Conservation (phyloP, 2,113 vertebrate species). For the Heterochromis multidens region DNA sequence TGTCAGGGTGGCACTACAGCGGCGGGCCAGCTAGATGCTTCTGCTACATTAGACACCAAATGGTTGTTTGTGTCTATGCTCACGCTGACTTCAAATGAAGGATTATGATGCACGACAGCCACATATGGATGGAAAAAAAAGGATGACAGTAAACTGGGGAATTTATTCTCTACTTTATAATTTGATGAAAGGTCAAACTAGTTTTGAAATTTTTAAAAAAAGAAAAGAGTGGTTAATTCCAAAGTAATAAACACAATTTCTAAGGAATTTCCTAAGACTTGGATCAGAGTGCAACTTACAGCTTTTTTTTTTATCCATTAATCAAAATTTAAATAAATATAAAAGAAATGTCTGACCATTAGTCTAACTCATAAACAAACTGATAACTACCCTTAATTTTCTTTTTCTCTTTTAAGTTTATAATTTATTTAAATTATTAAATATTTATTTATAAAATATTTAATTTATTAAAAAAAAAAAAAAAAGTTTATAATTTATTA, state of each 20-base stretch:
- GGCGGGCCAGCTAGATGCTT: conserved; percentile 47
- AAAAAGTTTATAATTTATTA: background rate
- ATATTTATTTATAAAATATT: no score
- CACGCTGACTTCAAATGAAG: conserved; percentile 38
- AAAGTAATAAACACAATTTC: background rate
- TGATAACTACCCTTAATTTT: accelerated
- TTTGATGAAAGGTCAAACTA: background rate
- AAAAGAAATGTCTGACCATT: background rate
- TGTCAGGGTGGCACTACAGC: conserved; percentile 56
- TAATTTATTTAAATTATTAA: no score
- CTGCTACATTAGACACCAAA: conserved; percentile 67
- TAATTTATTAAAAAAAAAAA: no score
- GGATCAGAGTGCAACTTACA: background rate
- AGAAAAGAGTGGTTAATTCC: background rate
- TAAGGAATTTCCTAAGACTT: background rate
- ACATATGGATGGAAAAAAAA: background rate
- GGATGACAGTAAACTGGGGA: background rate
- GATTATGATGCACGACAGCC: conserved; percentile 26
- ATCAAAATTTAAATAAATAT: conserved; percentile 3
- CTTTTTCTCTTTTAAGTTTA: background rate
- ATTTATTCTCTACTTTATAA: background rate
- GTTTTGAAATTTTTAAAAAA: background rate
- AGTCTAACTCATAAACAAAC: no score
- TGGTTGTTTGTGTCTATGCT: conserved; percentile 39
- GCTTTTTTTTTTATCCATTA: background rate